These are phyloP conservation scores for Turritopsis dohrnii DNA, from an alignment of 30 jellyfish, hydroid and myxozoan species.

Conservation along the genomic window DNA sequence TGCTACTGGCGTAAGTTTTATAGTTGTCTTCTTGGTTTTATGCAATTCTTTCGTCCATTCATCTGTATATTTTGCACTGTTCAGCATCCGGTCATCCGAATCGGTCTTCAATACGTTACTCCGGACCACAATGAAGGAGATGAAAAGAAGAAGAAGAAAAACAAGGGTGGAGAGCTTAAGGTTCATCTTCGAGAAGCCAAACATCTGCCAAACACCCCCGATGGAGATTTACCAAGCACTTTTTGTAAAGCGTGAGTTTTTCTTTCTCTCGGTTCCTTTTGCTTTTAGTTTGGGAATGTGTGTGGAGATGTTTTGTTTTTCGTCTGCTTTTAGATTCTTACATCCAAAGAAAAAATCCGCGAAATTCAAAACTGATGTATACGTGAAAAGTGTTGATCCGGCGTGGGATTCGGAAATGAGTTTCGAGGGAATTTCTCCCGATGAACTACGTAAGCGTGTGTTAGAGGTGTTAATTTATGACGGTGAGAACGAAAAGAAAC, in stretches of 20 bases:
- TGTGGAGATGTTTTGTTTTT: not conserved
- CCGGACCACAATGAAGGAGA: conserved; percentile 19
- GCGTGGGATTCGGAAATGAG: conserved; percentile 51
- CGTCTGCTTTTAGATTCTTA: conserved; percentile 34
- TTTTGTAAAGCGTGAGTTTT: conserved; percentile 76
- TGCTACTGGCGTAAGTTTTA: not conserved
- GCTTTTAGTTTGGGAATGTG: not conserved
- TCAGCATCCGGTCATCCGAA: conserved; percentile 24
- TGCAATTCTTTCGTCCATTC: not conserved
- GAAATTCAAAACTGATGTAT: conserved; percentile 57
- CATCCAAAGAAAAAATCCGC: conserved; percentile 50
- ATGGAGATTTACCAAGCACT: conserved; percentile 70
- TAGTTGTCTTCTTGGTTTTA: not conserved
- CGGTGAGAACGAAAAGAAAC: conserved; percentile 34
- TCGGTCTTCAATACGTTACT: conserved; percentile 24
- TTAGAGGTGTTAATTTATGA: conserved; percentile 51
- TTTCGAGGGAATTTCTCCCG: conserved; percentile 47
- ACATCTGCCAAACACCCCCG: conserved; percentile 36
- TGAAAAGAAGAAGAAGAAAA: conserved; percentile 38
- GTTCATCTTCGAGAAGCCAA: conserved; percentile 60
- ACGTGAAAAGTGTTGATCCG: conserved; percentile 75
- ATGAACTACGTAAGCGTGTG: conserved; percentile 47
- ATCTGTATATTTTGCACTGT: not conserved
- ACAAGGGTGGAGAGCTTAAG: conserved; percentile 46
- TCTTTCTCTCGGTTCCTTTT: not conserved